Conservation (phyloP, 2,113 vertebrate genomes). For the Genyomyrus donnyi region DNA sequence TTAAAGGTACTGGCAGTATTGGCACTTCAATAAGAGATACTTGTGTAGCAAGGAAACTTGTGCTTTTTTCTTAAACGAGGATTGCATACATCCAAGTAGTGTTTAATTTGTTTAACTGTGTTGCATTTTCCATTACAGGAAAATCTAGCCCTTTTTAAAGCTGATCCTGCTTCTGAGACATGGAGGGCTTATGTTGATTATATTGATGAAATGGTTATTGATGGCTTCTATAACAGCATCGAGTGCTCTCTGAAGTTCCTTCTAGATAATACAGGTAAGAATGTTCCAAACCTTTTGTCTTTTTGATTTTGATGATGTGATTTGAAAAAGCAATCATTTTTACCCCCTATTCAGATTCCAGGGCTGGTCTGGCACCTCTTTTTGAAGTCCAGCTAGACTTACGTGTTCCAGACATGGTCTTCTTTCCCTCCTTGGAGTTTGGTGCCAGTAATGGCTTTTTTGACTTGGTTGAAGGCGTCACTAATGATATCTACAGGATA, state of each 20-base stretch:
- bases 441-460: conserved; percentile 61
- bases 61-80: background rate
- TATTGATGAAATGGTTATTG: conserved; percentile 77
- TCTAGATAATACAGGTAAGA: conserved; percentile 79
- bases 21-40: background rate
- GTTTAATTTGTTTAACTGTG: background rate
- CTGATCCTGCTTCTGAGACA: conserved; percentile 58
- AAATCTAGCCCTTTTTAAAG: conserved; percentile 69
- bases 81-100: background rate
- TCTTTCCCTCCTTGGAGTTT: conserved; percentile 73
- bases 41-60: background rate
- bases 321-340: background rate
- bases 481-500: conserved; percentile 66
- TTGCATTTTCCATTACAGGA: conserved; percentile 54
- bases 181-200: conserved; percentile 81
- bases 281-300: background rate
- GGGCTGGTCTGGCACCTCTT: conserved; percentile 58
- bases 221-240: conserved; percentile 76
- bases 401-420: conserved; percentile 71
- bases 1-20: conserved; percentile 60
- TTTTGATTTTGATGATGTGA: background rate
- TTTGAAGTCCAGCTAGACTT: conserved; percentile 80
- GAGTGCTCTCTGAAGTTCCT: conserved; percentile 82
- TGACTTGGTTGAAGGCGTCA: conserved; percentile 67
- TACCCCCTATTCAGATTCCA: conserved; percentile 56